phyloP scores from a whole-genome alignment of 1,140 invertebrate species.

The Conus betulinus region DNA sequence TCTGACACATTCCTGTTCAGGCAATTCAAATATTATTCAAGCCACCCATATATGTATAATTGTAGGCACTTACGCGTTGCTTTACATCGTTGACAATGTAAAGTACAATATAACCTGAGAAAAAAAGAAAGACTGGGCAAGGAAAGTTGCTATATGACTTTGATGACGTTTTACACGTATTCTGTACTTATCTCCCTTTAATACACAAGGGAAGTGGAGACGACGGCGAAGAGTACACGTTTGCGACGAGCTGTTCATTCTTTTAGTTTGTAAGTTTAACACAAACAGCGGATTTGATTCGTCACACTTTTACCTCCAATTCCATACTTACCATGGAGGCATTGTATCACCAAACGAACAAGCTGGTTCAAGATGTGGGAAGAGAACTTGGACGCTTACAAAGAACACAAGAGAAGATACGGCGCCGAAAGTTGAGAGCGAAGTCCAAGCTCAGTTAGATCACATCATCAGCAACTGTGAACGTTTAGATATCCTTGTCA shows the following conservation, averaged over 20 bases:
- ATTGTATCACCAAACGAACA: conserved; percentile 86
- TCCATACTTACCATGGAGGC: conserved; percentile 84
- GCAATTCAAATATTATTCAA: not conserved
- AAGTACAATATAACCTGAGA: too few species aligned
- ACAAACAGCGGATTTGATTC: not conserved
- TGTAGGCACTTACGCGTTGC: too few species aligned
- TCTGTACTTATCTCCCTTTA: not conserved
- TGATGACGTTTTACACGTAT: conserved; percentile 8
- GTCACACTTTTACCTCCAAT: not conserved
- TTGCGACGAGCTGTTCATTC: not conserved
- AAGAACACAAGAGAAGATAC: conserved; percentile 76
- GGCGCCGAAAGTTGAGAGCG: conserved; percentile 82
- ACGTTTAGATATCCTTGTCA: conserved; percentile 90
- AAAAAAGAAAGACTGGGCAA: too few species aligned
- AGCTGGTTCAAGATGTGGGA: conserved; percentile 87
- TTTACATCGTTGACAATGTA: too few species aligned
- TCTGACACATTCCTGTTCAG: not conserved
- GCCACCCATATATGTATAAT: too few species aligned
- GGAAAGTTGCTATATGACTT: too few species aligned
- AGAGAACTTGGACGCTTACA: conserved; percentile 86
- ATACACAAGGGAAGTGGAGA: not conserved
- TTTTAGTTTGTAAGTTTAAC: not conserved
- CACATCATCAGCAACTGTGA: conserved; percentile 91
- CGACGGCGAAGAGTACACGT: not conserved
- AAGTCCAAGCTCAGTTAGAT: conserved; percentile 87